Evolutionary conservation across 2,797 vertebrate genomes (phyloP), one percentile per base, ranked within the genome.

Genomic region (Lagodon rhomboides): DNA sequence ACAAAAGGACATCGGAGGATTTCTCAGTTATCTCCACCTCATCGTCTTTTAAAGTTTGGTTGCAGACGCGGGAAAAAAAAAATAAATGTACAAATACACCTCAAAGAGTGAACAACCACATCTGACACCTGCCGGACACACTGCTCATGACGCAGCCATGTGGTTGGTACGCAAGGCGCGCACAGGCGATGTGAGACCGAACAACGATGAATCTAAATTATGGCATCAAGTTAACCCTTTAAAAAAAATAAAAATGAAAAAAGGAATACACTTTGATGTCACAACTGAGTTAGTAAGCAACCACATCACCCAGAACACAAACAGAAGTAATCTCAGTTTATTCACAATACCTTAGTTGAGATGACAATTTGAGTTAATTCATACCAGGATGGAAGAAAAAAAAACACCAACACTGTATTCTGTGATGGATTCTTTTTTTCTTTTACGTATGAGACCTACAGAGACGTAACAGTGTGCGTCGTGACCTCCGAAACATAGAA

Each of bases 381-480:
- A 73, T 60, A 73, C 59, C 59, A 78, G 51, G 7, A 70, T 54
- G 70, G 50, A 73, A 69, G 55, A 69, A 60, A 41, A 65, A 58
- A 46, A 54, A 68, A 68, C 34, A 38, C 54, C 27, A 79, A 68
- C 64, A 69, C 54, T 60, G 64, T 41, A 27, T 79, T 79, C 49
- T 70, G 55, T 72, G 2, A 23, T 43, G 46, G 49, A 12, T 77
- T 63, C 69, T 73, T 53, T 63, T 77, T 75, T 82, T 77, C 34
- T 34, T 34, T 34, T 9, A 34, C 34, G 34, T 9, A 34, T 75
- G 58, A 77, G 75, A 16, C 41, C 85, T 70, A 60, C 63, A 75
- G 70, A 77, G 82, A 78, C 65, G 88, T 89, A 94, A 94, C 90
- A 90, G 66, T 79, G 66, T 79, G 76, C 70, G 43, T 82, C 44